Conservation (phyloP, 2,888 invertebrate species). For the Incurvaria masculella region DNA sequence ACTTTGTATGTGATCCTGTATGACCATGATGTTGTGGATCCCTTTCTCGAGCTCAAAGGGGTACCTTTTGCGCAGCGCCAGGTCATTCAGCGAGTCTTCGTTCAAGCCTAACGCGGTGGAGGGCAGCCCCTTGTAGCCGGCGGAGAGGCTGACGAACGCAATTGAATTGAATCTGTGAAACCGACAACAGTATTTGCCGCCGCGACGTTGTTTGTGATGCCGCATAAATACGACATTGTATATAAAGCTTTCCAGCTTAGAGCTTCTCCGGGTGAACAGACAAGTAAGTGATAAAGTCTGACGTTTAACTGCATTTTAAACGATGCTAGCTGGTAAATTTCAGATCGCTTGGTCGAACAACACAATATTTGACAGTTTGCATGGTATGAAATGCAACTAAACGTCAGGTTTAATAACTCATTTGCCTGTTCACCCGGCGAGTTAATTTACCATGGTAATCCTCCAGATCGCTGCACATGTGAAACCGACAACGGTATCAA, state of each 20-base stretch:
- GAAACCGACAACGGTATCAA: slow-evolving; percentile 9
- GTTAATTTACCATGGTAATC: slow-evolving; percentile 70
- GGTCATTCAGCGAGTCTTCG: slow-evolving; percentile 81
- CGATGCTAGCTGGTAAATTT: too few relatives aligned
- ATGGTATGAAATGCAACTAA: too few relatives aligned
- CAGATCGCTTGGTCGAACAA: too few relatives aligned
- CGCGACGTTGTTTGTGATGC: slow-evolving; percentile 91
- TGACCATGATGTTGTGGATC: slow-evolving; percentile 93
- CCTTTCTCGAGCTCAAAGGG: slow-evolving; percentile 92
- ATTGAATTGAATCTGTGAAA: too few relatives aligned
- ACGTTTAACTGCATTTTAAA: too few relatives aligned
- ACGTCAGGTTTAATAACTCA: too few relatives aligned
- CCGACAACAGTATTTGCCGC: too few relatives aligned
- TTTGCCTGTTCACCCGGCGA: slow-evolving; percentile 76
- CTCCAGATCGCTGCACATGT: slow-evolving; percentile 73
- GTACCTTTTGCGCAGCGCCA: slow-evolving; percentile 81
- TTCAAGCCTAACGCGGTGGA: slow-evolving; percentile 79
- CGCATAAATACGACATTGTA: slow-evolving; percentile 96
- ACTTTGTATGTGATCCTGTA: slow-evolving; percentile 92
- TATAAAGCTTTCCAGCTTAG: slow-evolving; percentile 89
- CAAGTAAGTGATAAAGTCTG: too few relatives aligned
- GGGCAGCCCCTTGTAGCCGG: slow-evolving; percentile 77
- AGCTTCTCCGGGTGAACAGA: slow-evolving; percentile 84
- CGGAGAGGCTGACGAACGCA: slow-evolving; percentile 63
- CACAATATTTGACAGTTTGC: too few relatives aligned